Base-by-base conservation (phyloP, 1,140 invertebrate genomes). In the Drosophila suzukii region DNA sequence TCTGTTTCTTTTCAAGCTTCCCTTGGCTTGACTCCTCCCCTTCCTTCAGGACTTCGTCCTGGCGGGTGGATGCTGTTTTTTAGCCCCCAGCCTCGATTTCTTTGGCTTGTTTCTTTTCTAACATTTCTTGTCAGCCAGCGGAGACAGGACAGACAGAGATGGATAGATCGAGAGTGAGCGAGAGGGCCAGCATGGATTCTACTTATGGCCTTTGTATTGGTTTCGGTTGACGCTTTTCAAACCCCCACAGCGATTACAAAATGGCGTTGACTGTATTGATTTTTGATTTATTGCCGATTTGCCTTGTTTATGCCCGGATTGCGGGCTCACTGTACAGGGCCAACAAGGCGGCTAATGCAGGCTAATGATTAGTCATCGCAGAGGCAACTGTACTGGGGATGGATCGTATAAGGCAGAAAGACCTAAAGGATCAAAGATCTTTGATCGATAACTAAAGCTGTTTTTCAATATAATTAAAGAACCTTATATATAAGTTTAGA, bases 181-280 rank as follows among this genome's bases (percentile, higher is more conserved):
- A 59, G 43, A 56, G 32, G 53, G 15, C 46, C 44, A 38, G 53
- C 60, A 58, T 55, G 72, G 70, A 74, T 83, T 81, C 8, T 86
- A 75, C 74, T 88, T 91, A 91, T 82, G 84, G 68, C 71, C 66
- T 76, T 82, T 80, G 84, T 89, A 91, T 91, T 91, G 83, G 89
- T 91, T 76, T 91, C 49, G 65, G 81, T 86, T 78, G 79, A 77
- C 75, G 83, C 62, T 65, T 57, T 54, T 55, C 24, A 15, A 34
- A 20, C 27, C 51, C 17, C 61, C 17, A n/a, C 50, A 58, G 20
- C 41, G 57, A 38, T 24, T 65, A 62, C 84, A 88, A 88, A 88
- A 88, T 88, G 83, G 83, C 83, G 83, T 80, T 80, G 58, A 51
- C 46, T 49, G 58, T 88, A 86, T 86, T 88, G 84, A 88, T 88